Base-by-base conservation (phyloP, 1,140 invertebrate species). In the Hesperophylax magnus region DNA sequence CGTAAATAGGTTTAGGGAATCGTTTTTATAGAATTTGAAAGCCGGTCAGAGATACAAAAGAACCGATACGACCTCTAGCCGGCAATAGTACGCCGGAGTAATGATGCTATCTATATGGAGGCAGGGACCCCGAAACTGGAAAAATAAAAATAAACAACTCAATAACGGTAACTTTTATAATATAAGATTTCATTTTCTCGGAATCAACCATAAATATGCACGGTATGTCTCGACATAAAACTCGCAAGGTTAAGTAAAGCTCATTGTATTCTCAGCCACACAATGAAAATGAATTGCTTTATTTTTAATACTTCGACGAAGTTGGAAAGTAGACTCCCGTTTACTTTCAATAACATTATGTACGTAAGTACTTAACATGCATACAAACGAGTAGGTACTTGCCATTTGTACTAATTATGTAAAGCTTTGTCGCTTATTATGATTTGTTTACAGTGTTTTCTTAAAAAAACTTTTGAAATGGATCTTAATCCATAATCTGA, bases 121-220 rank as follows among this genome's bases (percentile, higher is more conserved):
- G n/a, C n/a, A n/a, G 17, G 20, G 67, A 47, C 67, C 18, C 18
- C 31, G n/a, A 11, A 17, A 71, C n/a, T 22, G 47, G 22, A 1
- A n/a, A 39, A 71, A 71, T 71, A 71, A 71, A 71, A 71, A 71
- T 71, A 71, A 71, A 71, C 67, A 71, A 71, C 34, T 71, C 67
- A 71, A 71, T 71, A 53, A 71, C n/a, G 67, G 18, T 18, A 71
- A 39, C 63, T 71, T 71, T 71, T 24, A 53, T 71, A 71, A 71
- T 47, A 71, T 71, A 71, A 71, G 67, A 71, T 71, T 71, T 71
- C 67, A 71, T 71, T 71, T 71, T 71, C n/a, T 34, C 67, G n/a
- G 39, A 71, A 71, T 18, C 67, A 24, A 14, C 39, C 39, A 47
- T 71, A 71, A 71, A 71, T 71, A 71, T 71, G 67, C 67, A 53